These are phyloP conservation scores for Petrolisthes cinctipes DNA, from an alignment of 2,888 invertebrate species.

Conservation along the genomic window DNA sequence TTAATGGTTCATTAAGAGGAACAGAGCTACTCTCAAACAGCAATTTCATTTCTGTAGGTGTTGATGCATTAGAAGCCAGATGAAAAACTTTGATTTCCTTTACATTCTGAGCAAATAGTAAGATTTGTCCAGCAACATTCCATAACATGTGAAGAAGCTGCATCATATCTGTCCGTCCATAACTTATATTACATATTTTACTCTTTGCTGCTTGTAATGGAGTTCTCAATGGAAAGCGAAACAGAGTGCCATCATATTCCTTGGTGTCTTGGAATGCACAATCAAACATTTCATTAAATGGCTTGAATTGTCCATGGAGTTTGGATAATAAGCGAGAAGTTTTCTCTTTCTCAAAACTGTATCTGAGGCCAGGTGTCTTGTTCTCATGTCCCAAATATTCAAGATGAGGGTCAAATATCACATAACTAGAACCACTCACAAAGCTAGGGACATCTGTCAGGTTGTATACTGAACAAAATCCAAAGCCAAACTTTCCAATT, in stretches of 20 bases:
- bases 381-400: conserved; percentile 12
- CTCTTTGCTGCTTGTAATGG: conserved; percentile 26
- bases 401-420: conserved; percentile 48
- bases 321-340: conserved; percentile 30
- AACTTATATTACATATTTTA: conserved; percentile 30
- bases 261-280: conserved; percentile 19
- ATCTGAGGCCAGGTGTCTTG: conserved; percentile 23
- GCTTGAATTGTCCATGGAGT: conserved; percentile 40
- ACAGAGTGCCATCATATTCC: conserved; percentile 31
- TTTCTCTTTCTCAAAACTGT: conserved; percentile 14
- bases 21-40: conserved; percentile 6
- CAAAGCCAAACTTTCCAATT: conserved; percentile 53
- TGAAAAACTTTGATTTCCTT: conserved; percentile 37
- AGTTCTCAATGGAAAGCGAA: conserved; percentile 43
- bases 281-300: conserved; percentile 36
- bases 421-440: conserved; percentile 39
- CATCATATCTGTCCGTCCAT: conserved; percentile 15
- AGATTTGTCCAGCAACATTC: conserved; percentile 29
- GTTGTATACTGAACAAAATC: conserved; percentile 47
- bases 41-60: conserved; percentile 14
- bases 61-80: background rate
- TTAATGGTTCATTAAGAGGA: background rate
- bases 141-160: conserved; percentile 38
- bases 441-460: conserved; percentile 46
- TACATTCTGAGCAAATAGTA: conserved; percentile 43